These are phyloP conservation scores for Calycopis cecrops DNA, from an alignment of 1,140 invertebrate genomes.

Conservation along the genomic window DNA sequence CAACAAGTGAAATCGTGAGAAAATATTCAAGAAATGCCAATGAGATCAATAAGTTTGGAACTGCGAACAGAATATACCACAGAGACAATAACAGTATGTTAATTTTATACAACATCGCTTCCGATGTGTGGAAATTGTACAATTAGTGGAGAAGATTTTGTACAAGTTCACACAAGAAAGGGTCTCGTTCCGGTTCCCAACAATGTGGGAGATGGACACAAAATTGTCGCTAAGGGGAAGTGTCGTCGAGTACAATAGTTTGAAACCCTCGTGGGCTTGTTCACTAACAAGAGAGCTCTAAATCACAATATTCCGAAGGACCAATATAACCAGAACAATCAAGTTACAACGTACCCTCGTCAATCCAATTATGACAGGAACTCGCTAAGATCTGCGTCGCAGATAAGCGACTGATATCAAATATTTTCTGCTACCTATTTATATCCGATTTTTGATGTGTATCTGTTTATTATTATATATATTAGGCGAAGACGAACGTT, in stretches of 20 bases:
- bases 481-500: slow-evolving; percentile 33
- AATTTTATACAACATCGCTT: slow-evolving; percentile 17
- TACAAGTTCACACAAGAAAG: slow-evolving; percentile 18
- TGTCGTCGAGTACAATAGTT: slow-evolving; percentile 27
- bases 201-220: slow-evolving; percentile 44
- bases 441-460: slow-evolving; percentile 29
- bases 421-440: slow-evolving; percentile 25
- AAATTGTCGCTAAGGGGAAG: slow-evolving; percentile 51
- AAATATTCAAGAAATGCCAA: slow-evolving; percentile 35
- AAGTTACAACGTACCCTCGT: slow-evolving; percentile 43
- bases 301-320: slow-evolving; percentile 40
- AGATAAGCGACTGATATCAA: slow-evolving; percentile 28
- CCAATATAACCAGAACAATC: slow-evolving; percentile 45
- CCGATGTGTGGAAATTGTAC: slow-evolving; percentile 4
- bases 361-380: slow-evolving; percentile 47
- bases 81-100: slow-evolving; percentile 20
- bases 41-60: slow-evolving; percentile 35
- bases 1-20: slow-evolving; percentile 34
- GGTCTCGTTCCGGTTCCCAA: slow-evolving; percentile 41
- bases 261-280: slow-evolving; percentile 40
- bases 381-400: slow-evolving; percentile 28
- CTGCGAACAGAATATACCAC: slow-evolving; percentile 26
- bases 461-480: slow-evolving; percentile 36
- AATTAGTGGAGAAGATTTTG: slow-evolving; percentile 5
- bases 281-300: slow-evolving; percentile 42